Percentiles rank a stretch among this genome's conserved stretches.
Conservation (phyloP, 2,113 vertebrate genomes). For the Ophthalmolycus amberensis region DNA sequence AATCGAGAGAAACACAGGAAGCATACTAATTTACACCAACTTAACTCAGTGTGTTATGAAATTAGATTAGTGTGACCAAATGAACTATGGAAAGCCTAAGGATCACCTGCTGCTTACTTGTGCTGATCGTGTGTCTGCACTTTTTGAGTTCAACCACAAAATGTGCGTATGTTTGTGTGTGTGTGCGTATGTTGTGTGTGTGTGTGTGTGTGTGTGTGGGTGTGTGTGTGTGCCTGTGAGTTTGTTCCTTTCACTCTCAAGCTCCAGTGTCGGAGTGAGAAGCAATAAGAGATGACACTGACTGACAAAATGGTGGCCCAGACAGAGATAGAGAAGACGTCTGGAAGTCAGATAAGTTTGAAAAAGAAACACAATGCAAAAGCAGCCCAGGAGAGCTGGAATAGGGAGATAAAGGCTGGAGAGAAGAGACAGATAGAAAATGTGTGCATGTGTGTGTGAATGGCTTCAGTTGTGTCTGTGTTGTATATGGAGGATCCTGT, state of each 20-base stretch:
- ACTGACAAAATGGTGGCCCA: slow-evolving; percentile 29
- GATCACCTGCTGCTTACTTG: slow-evolving; percentile 44
- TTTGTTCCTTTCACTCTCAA: slow-evolving; percentile 8
- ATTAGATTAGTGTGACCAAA: slow-evolving; percentile 76
- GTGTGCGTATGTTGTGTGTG: slow-evolving; percentile 3
- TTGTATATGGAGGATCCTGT: slow-evolving; percentile 3
- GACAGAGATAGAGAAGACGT: slow-evolving; percentile 32
- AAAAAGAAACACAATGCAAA: slow-evolving; percentile 40
- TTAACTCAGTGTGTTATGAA: slow-evolving; percentile 63
- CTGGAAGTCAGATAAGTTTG: slow-evolving; percentile 46
- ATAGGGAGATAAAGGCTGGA: slow-evolving; percentile 33
- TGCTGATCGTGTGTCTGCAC: background rate
- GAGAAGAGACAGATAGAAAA: slow-evolving; percentile 18
- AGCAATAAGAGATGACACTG: slow-evolving; percentile 7
- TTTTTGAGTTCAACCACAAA: background rate
- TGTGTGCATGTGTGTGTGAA: background rate
- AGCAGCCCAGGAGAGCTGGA: slow-evolving; percentile 30
- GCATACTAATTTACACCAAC: slow-evolving; percentile 68
- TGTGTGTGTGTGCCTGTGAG: slow-evolving; percentile 2
- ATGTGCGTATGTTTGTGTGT: background rate
- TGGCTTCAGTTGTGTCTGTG: slow-evolving; percentile 5
- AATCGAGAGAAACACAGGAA: slow-evolving; percentile 59
- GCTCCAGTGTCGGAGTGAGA: background rate
- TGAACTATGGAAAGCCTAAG: slow-evolving; percentile 46
- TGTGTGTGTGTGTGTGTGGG: background rate